Evolutionary conservation across 2,797 vertebrate species (phyloP), one percentile per base, ranked within the genome.

Genomic region (Darevskia mixta): DNA sequence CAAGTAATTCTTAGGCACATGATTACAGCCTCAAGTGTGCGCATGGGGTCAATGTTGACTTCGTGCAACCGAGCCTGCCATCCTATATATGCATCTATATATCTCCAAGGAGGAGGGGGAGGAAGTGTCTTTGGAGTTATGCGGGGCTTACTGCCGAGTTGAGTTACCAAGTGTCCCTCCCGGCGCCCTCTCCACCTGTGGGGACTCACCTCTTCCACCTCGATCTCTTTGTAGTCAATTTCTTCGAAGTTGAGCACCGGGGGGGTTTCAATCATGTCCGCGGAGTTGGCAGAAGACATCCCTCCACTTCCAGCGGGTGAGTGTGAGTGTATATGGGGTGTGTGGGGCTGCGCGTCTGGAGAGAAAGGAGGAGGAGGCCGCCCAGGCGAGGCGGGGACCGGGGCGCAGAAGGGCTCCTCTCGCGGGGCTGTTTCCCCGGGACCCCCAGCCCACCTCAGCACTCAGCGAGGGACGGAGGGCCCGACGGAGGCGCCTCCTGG

Each of bases 191-290:
- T n/a, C 55, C 23, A 49, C 79, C 41, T 38, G 17, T 7, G 38
- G n/a, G 64, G 79, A 61, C 96, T 92, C 92, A 99, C 99, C 98
- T 99, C 98, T 96, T 99, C 99, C 89, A 99, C 98, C 79, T 98
- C 98, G 92, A 99, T 99, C 93, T 99, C 98, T 91, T 97, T 97
- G 97, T 99, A 99, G 91, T 98, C 98, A 66, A 99, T 99, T 93
- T 99, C 98, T 96, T 99, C 98, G 94, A 99, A 99, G 95, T 97
- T 97, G 69, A 99, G 98, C 95, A 99, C 98, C 91, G 98, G 98
- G 83, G 98, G 96, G 85, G 98, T 98, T 97, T 99, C 99, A 91
- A 98, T 97, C 98, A 99, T 99, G 83, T 99, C 99, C 95, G 97
- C 97, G 91, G 98, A 95, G 93, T 97, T 96, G 93, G 97, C 96